phyloP scores from a whole-genome alignment of 2,797 vertebrate genomes.

The Sitta carolinensis region DNA sequence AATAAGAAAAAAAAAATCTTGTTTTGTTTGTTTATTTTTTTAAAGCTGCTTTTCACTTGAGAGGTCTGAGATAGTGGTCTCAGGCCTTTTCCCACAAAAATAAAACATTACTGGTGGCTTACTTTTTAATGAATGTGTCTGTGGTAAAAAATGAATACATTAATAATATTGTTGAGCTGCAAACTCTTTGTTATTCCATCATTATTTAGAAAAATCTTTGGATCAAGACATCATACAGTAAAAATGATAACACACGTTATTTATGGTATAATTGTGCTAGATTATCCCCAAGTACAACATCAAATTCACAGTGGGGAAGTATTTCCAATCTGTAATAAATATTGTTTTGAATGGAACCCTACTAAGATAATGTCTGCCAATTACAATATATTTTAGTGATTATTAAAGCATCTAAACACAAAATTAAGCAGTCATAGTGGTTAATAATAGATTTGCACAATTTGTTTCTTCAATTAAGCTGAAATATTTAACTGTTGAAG shows the following conservation, averaged over 20 bases:
- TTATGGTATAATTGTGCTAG: not conserved
- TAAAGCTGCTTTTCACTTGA: not conserved
- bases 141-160: not conserved
- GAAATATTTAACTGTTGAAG: slow-evolving; percentile 16
- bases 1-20: not conserved
- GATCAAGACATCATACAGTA: not conserved
- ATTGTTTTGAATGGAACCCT: not conserved
- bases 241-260: not conserved
- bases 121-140: not conserved
- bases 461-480: slow-evolving; percentile 29
- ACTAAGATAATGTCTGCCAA: slow-evolving; percentile 5
- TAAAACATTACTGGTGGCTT: not conserved
- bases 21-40: not conserved
- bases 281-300: not conserved
- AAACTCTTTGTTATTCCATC: not conserved
- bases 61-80: not conserved
- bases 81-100: not conserved
- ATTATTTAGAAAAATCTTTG: not conserved
- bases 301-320: not conserved
- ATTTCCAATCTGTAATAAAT: slow-evolving; percentile 10
- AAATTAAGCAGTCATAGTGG: not conserved
- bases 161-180: not conserved
- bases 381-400: not conserved
- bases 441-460: not conserved
- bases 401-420: not conserved